Evolutionary conservation across 1,140 invertebrate genomes (phyloP).

Genomic region (Neodiprion lecontei): DNA sequence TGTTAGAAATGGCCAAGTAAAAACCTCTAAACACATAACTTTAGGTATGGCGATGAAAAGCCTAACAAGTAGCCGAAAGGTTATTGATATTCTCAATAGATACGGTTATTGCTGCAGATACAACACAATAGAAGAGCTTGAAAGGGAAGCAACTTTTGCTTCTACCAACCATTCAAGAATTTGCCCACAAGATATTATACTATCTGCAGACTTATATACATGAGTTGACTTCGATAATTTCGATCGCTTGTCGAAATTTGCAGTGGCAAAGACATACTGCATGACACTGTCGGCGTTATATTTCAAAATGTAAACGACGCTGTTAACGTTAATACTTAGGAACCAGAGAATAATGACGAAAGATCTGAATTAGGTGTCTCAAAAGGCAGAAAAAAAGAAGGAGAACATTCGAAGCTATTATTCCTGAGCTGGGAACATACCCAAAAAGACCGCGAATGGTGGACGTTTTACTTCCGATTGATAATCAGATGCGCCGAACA

Average conservation of each 20-base stretch:
- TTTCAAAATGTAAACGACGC: conserved; percentile 32
- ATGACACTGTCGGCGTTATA: conserved; percentile 48
- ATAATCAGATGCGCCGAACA: neutral
- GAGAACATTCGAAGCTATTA: conserved; percentile 15
- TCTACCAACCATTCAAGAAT: conserved; percentile 17
- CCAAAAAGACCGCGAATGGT: conserved; percentile 26
- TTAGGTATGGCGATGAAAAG: conserved; percentile 45
- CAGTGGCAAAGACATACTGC: conserved; percentile 42
- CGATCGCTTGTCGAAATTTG: conserved; percentile 45
- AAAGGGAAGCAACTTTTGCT: conserved; percentile 37
- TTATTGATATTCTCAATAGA: conserved; percentile 30
- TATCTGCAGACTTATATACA: conserved; percentile 33
- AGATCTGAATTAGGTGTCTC: neutral
- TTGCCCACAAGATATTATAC: conserved; percentile 37
- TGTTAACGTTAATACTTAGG: neutral
- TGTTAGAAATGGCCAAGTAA: conserved; percentile 15
- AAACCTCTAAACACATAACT: conserved; percentile 42
- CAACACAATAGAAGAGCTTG: conserved; percentile 36
- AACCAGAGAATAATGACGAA: no score
- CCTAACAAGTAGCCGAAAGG: conserved; percentile 45
- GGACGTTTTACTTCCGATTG: conserved; percentile 12
- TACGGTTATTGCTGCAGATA: conserved; percentile 44
- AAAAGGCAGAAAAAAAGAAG: neutral
- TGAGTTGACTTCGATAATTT: conserved; percentile 49
- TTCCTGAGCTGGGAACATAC: conserved; percentile 22